Percentiles rank a stretch among this genome's conserved stretches.
These are phyloP conservation scores for Bombyx mori DNA, from an alignment of 1,140 invertebrate species.

Conservation along the genomic window DNA sequence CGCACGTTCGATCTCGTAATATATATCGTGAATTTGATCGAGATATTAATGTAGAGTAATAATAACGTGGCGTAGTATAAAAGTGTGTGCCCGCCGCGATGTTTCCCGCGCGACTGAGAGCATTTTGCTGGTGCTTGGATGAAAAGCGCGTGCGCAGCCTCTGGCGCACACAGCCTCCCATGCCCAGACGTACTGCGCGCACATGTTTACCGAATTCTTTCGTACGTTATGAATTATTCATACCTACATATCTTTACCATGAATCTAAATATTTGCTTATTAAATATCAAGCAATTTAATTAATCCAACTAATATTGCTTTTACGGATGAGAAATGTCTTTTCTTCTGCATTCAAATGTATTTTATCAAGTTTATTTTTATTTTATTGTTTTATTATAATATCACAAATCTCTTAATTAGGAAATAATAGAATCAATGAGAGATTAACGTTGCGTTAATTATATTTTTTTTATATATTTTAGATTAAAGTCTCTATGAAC, in stretches of 20 bases:
- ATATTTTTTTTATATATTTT: too few relatives aligned
- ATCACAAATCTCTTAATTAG: too few relatives aligned
- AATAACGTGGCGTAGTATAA: conserved; percentile 17
- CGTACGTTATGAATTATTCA: conserved; percentile 11
- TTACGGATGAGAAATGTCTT: too few relatives aligned
- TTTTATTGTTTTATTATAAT: too few relatives aligned
- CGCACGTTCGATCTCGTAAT: conserved; percentile 20
- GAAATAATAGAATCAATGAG: too few relatives aligned
- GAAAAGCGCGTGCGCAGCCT: conserved; percentile 47
- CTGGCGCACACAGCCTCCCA: conserved; percentile 16
- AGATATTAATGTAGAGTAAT: conserved; percentile 16
- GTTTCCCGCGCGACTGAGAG: conserved; percentile 54
- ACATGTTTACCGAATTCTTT: conserved; percentile 3
- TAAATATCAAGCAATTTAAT: too few relatives aligned
- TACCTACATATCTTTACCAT: neutral
- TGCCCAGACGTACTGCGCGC: conserved; percentile 7
- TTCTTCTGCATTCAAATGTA: too few relatives aligned
- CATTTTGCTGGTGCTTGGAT: conserved; percentile 27
- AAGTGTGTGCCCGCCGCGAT: conserved; percentile 38
- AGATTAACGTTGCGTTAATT: too few relatives aligned
- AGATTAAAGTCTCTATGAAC: too few relatives aligned
- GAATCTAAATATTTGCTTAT: too few relatives aligned
- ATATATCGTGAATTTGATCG: conserved; percentile 59
- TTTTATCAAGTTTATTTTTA: too few relatives aligned
- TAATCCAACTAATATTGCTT: too few relatives aligned